These are phyloP conservation scores for Beris morrisii DNA, from an alignment of 2,888 invertebrate species.

Conservation along the genomic window DNA sequence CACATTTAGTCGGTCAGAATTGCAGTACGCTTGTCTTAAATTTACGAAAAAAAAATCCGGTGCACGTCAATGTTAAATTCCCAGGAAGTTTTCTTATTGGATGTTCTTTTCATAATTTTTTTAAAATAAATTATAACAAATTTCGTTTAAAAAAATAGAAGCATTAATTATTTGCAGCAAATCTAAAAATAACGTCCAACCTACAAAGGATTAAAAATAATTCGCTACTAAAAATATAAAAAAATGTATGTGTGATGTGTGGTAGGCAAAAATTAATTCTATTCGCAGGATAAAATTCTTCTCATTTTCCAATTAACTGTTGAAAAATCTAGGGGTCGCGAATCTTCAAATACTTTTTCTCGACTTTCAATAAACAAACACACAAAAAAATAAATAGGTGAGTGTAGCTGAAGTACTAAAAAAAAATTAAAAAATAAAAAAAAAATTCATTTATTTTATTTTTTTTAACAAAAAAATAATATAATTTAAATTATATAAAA, in stretches of 20 bases:
- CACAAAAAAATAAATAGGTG: background rate
- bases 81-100: too few species aligned
- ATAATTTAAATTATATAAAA: too few species aligned
- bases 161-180: background rate
- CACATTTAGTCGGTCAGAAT: too few species aligned
- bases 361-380: background rate
- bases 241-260: background rate
- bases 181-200: background rate
- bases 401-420: slow-evolving; percentile 2
- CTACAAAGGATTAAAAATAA: background rate
- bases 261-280: background rate
- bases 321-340: background rate
- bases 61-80: too few species aligned
- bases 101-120: too few species aligned
- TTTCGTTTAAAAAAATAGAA: background rate
- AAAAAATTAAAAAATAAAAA: too few species aligned
- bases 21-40: too few species aligned
- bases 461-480: too few species aligned
- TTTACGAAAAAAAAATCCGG: too few species aligned
- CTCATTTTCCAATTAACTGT: background rate
- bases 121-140: background rate
- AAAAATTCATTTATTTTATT: too few species aligned
- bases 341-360: background rate
- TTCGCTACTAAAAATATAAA: background rate
- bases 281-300: background rate